Percentiles rank a stretch among this genome's conserved stretches.
These are phyloP conservation scores for Muschampia plurimacula DNA, from an alignment of 2,888 invertebrate genomes.

Conservation along the genomic window DNA sequence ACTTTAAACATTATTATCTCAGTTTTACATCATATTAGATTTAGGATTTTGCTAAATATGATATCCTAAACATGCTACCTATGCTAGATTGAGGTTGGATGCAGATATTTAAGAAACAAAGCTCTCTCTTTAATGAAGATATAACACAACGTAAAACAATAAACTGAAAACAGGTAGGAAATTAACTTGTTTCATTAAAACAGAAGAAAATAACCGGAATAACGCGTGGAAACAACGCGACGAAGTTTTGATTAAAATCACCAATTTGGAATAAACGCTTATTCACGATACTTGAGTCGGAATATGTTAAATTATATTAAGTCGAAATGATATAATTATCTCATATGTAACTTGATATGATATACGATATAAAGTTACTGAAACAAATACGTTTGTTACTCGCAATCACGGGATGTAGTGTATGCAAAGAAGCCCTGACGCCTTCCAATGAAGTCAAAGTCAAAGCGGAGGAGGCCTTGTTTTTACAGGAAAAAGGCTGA, in stretches of 20 bases:
- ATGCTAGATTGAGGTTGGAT: background rate
- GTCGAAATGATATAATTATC: background rate
- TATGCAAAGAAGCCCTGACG: too few species aligned
- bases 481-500: too few species aligned
- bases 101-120: background rate
- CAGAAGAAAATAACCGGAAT: constrained; percentile 28
- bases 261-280: constrained; percentile 12
- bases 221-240: constrained; percentile 12
- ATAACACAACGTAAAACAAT: constrained; percentile 11
- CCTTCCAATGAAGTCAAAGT: too few species aligned
- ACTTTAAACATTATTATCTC: too few species aligned
- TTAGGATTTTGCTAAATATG: too few species aligned
- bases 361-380: background rate
- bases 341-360: background rate
- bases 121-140: background rate
- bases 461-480: too few species aligned
- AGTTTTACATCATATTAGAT: too few species aligned
- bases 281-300: background rate
- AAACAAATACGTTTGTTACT: constrained; percentile 1
- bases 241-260: constrained; percentile 30
- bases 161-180: constrained; percentile 29
- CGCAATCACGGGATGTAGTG: background rate
- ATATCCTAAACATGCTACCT: too few species aligned
- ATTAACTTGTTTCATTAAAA: constrained; percentile 29
- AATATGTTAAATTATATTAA: background rate